Conservation (phyloP, 92 coral and sea anemone species). For the Porites rus region DNA sequence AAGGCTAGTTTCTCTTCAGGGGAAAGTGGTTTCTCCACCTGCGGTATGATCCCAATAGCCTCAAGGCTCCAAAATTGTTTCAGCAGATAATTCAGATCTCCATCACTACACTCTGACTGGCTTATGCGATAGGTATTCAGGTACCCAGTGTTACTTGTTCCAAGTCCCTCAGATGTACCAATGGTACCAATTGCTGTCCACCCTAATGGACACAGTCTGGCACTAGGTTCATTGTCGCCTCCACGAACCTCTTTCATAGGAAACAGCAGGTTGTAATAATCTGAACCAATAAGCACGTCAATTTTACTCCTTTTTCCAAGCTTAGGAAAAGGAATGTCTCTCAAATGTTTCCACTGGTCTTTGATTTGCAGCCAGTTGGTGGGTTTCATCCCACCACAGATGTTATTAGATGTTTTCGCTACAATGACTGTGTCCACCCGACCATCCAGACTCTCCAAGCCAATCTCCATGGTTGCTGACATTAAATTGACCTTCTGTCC, state of each 20-base stretch:
- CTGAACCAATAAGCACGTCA: not conserved
- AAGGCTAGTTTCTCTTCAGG: too few species aligned
- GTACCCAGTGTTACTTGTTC: constrained; percentile 15
- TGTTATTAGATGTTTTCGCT: constrained; percentile 35
- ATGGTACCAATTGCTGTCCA: constrained; percentile 65
- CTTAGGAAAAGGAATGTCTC: too few species aligned
- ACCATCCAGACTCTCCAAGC: constrained; percentile 61
- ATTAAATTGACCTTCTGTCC: constrained; percentile 23
- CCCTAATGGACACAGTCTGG: constrained; percentile 64
- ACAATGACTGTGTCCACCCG: constrained; percentile 47
- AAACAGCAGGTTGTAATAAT: not conserved
- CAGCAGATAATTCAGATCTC: not conserved
- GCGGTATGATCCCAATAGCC: too few species aligned
- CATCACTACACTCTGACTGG: constrained; percentile 10
- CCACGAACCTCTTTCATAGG: not conserved
- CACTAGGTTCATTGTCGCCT: constrained; percentile 34
- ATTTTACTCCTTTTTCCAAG: not conserved
- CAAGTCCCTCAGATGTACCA: constrained; percentile 18
- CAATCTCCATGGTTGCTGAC: constrained; percentile 55
- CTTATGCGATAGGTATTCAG: constrained; percentile 23
- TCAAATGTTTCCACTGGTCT: not conserved
- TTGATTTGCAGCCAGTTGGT: constrained; percentile 11
- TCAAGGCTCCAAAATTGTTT: too few species aligned
- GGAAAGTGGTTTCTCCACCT: too few species aligned
- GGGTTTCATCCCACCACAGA: constrained; percentile 49